Base-by-base conservation (phyloP, 2,888 invertebrate genomes). In the Brachyptera putata region DNA sequence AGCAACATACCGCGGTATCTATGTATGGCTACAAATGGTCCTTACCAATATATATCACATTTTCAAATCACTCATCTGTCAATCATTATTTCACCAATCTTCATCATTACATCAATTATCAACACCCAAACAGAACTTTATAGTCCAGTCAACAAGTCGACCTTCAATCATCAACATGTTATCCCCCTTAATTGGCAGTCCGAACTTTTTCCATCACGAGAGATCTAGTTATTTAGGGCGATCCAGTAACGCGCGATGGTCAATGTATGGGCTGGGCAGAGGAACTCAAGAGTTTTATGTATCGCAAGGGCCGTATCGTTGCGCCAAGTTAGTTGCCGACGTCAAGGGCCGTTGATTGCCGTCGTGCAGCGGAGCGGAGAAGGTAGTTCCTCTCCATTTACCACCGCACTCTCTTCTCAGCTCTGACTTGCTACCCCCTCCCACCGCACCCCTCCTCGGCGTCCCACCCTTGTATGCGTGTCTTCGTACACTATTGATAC, bases 271-370 rank as follows among this genome's bases (percentile, higher is more conserved):
- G 26, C n/a, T 25, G 14, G 49, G 26, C 7, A 14, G 2, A 3
- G 30, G 49, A 18, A 21, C 4, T 21, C 5, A 25, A 50, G 49
- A 30, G 24, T 24, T 50, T 50, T 50, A 50, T 50, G 26, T 26
- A 26, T 26, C 26, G 30, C 49, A 50, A 24, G 49, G 26, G 57
- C 41, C 43, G 22, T 57, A 57, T 57, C 36, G 57, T 57, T 26
- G 46, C 46, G 57, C 46, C 43, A 36, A 57, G 57, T 46, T 57
- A 57, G 46, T 22, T 18, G 46, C 16, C 24, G 25, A 11, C 57
- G 46, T 57, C 57, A 57, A 21, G 26, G 24, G 24, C 26, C 46
- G 57, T 48, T 43, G 57, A 18, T 16, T 25, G 24, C 26, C 26
- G 48, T 11, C 49, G 49, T 9, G 25, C 49, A 50, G n/a, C 49